Base-by-base conservation (phyloP, 1,140 invertebrate species). In the Apis cerana region DNA sequence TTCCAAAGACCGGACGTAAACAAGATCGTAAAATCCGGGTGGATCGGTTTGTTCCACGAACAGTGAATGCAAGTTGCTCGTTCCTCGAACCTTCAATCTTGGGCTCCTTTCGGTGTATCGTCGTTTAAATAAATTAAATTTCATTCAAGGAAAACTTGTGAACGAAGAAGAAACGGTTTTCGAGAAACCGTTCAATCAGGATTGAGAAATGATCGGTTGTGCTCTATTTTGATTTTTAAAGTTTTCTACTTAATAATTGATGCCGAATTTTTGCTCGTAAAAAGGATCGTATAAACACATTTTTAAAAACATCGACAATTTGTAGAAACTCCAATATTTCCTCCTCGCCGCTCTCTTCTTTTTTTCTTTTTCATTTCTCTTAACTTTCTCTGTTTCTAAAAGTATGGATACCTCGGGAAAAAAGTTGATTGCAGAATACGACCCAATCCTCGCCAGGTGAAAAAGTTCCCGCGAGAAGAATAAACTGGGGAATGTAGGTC, bases 11-110 rank as follows among this genome's bases (percentile, higher is more conserved):
- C 69, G 75, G 69, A 77, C 75, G 81, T 90, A 89, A 90, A 91
- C 87, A 89, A 87, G 84, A 88, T 88, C 86, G 71, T 90, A 89
- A 88, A 90, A 85, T 58, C 59, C 65, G 59, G 67, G 43, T 62
- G 58, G 62, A 84, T 88, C 88, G 81, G 43, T 68, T 81, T 65
- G 56, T 88, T 88, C 74, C 67, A 19, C 59, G 71, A 71, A 71
- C 61, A 64, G 33, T 72, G 69, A 77, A 75, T 19, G 54, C 61
- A 12, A 67, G 33, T 68, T 33, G 59, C 17, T 48, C 43, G 15
- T 54, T 52, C 61, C 48, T n/a, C 19, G 17, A 15, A 54, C 4
- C 64, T 72, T 77, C 59, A 15, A 75, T 78, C 61, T 56, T 19
- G 54, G 5, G 50, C 33, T 4, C 33, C 58, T 56, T 21, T 48